These are phyloP conservation scores for Drosophila heteroneura DNA, from an alignment of 2,888 invertebrate genomes.

Conservation along the genomic window DNA sequence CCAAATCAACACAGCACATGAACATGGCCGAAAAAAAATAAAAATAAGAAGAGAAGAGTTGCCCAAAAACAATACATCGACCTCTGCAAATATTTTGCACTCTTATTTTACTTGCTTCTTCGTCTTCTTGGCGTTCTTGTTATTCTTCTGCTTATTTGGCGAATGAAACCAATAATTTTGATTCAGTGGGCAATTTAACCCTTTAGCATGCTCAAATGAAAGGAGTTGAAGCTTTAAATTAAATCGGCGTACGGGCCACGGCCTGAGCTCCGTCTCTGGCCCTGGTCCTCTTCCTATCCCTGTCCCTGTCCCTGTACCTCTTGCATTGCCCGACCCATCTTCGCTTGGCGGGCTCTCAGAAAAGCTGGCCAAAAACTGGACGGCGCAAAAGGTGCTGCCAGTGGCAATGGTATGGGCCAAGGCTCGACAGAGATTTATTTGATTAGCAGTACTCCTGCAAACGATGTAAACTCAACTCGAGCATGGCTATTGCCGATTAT, in stretches of 20 bases:
- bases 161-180: slow-evolving; percentile 85
- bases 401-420: slow-evolving; percentile 37
- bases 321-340: neutral
- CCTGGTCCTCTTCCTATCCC: neutral
- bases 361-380: slow-evolving; percentile 20
- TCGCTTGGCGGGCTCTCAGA: slow-evolving; percentile 13
- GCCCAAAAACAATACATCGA: slow-evolving; percentile 75
- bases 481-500: slow-evolving; percentile 62
- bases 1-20: slow-evolving; percentile 43
- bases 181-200: slow-evolving; percentile 86
- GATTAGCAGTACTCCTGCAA: slow-evolving; percentile 66
- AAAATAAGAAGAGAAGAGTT: slow-evolving; percentile 17
- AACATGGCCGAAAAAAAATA: slow-evolving; percentile 45
- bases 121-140: slow-evolving; percentile 4
- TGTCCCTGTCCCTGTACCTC: neutral
- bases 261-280: slow-evolving; percentile 18
- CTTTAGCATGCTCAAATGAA: slow-evolving; percentile 84
- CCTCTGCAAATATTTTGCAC: slow-evolving; percentile 47
- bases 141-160: slow-evolving; percentile 4
- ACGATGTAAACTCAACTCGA: slow-evolving; percentile 55
- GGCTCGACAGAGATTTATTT: slow-evolving; percentile 77
- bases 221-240: slow-evolving; percentile 80
- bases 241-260: slow-evolving; percentile 68
- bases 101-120: slow-evolving; percentile 25
- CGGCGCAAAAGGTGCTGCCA: slow-evolving; percentile 28